These are phyloP conservation scores for Neomorphus geoffroyi DNA, from an alignment of 2,797 vertebrate species.

Conservation along the genomic window DNA sequence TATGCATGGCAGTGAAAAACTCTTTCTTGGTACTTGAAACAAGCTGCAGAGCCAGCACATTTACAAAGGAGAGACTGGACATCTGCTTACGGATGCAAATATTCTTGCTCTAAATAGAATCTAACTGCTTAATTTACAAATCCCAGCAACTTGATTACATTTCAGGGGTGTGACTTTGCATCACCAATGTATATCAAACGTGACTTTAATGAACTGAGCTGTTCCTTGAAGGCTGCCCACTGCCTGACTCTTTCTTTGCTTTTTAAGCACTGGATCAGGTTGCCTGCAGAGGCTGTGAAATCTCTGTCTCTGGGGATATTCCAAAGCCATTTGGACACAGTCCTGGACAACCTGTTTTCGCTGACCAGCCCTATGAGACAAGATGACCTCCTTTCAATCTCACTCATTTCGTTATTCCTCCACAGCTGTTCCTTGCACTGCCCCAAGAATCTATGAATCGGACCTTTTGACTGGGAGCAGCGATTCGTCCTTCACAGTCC, in stretches of 20 bases:
- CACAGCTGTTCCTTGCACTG: conserved; percentile 58
- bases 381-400: not conserved
- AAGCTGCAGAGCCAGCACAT: not conserved
- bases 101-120: not conserved
- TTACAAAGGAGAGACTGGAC: not conserved
- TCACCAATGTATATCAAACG: not conserved
- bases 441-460: conserved; percentile 57
- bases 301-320: not conserved
- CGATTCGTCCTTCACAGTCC: not conserved
- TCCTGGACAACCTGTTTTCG: not conserved
- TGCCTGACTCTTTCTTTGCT: not conserved
- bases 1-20: not conserved
- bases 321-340: not conserved
- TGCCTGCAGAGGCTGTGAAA: not conserved
- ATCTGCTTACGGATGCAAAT: not conserved
- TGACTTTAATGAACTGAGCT: not conserved
- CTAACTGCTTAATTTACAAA: not conserved
- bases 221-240: not conserved
- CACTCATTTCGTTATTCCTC: not conserved
- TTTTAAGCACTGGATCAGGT: not conserved
- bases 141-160: not conserved
- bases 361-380: not conserved
- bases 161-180: not conserved
- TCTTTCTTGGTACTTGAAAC: not conserved
- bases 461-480: conserved; percentile 57